Base-by-base conservation (phyloP, 2,113 vertebrate genomes). In the Eolophus roseicapilla region DNA sequence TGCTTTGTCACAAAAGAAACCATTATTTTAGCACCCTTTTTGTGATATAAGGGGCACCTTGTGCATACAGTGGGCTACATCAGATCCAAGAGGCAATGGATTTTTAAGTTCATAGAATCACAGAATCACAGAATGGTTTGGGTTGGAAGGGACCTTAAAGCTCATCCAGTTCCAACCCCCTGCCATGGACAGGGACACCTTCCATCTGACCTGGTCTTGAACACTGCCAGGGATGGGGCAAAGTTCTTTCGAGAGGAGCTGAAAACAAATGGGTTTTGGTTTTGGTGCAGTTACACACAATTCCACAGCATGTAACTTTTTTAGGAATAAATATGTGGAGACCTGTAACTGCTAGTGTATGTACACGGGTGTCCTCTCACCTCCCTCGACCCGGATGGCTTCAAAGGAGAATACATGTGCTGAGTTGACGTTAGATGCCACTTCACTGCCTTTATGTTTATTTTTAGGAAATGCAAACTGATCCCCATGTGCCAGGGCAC, bases 401-500 rank as follows among this genome's bases (percentile, higher is more conserved):
- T 91, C 0, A 6, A 41, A 79, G 84, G 78, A 86, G 50, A n/a
- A 57, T 6, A 6, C 76, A 67, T 20, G 5, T 6, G 69, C 79
- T 86, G 94, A 88, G 63, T 24, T 64, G 85, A 18, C 44, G 20
- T 44, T 69, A 75, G 92, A 84, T 93, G 89, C 91, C 95, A 63
- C 73, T 78, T 55, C 50, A 6, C 83, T 78, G 92, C 88, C 8
- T 17, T 55, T 67, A 77, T 84, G 83, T 94, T 95, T 95, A 89
- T 93, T 95, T 95, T 94, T 92, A 84, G 94, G 84, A 81, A 81
- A 70, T 55, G 95, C 91, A 88, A 90, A 37, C 88, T 29, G 83
- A 93, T 88, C 60, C 43, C 47, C 2, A 1, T 92, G 59, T 88
- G 86, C 81, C 91, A 81, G 86, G 80, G 59, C 78, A 55, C 3